Percentiles rank a stretch among this genome's conserved stretches.
Conservation (phyloP, 2,113 vertebrate genomes). For the Gadus chalcogrammus region DNA sequence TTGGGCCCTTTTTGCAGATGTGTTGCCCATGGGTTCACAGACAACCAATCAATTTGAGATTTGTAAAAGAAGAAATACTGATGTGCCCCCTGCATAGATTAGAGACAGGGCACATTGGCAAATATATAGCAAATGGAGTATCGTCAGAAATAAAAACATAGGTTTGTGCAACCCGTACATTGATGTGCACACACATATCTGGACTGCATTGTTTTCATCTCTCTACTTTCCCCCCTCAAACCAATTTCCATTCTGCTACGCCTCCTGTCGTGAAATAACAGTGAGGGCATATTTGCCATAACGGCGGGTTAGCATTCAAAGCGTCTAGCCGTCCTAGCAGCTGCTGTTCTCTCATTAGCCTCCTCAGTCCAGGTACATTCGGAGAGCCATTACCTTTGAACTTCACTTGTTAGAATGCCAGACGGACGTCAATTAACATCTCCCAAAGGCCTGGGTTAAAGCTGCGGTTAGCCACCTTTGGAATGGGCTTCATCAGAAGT, state of each 20-base stretch:
- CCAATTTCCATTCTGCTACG: background rate
- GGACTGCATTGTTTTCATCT: too few relatives aligned
- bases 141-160: too few relatives aligned
- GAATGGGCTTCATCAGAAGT: slow-evolving; percentile 28
- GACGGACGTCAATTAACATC: slow-evolving; percentile 37
- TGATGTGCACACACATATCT: too few relatives aligned
- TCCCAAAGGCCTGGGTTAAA: slow-evolving; percentile 40
- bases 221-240: too few relatives aligned
- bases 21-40: background rate
- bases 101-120: too few relatives aligned
- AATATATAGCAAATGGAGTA: too few relatives aligned
- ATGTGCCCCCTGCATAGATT: too few relatives aligned
- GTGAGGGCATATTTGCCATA: slow-evolving; percentile 5
- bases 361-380: slow-evolving; percentile 44
- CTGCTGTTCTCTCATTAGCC: slow-evolving; percentile 61
- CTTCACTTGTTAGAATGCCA: slow-evolving; percentile 53
- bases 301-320: slow-evolving; percentile 29
- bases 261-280: slow-evolving; percentile 1
- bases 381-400: slow-evolving; percentile 58
- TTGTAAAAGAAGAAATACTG: background rate
- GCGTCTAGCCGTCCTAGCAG: slow-evolving; percentile 26
- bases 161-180: too few relatives aligned
- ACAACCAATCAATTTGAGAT: background rate
- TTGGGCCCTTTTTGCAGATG: background rate
- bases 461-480: slow-evolving; percentile 28